Evolutionary conservation across 64 coral and sea anemone genomes (phyloP), one percentile per base, ranked within the genome.

Genomic region (Acropora yongei): DNA sequence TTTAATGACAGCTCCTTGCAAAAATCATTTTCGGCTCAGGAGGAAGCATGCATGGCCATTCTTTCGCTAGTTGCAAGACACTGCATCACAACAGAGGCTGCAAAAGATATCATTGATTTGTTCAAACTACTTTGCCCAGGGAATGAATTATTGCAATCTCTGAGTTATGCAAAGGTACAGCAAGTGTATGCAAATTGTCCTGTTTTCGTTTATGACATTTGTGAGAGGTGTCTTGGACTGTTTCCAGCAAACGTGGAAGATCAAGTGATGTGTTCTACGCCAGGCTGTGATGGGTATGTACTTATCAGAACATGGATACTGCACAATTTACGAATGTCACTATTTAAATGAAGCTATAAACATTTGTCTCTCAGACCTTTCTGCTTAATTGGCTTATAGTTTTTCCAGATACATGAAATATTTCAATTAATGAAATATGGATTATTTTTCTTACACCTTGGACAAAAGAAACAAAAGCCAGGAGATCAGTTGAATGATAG

Each of bases 11-110:
- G 43, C 44, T 46, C 42, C 40, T 44, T 14, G 11, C 41, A 7
- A 44, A 17, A 12, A 13, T 16, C 41, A 44, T 78, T 78, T 48
- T 67, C 88, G 14, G 75, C 74, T 41, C 88, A 68, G 41, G 88
- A 90, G 41, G 47, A 49, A 80, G 76, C 60, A 18, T 80, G 88
- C 76, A 90, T 80, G 88, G 41, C 88, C 20, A 49, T 90, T 80
- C 44, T 90, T 14, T 57, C 88, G 6, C 80, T 58, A 46, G 57
- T 90, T 44, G 51, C 88, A 65, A 90, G 88, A 71, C 76, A 90
- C 57, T 80, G 88, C n/a, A 79, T 90, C 51, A 90, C 88, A 12
- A 63, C 73, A n/a, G 88, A 90, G 66, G 88, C 88, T 45, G 88
- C 88, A 30, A 90, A 90, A 71, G 88, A 90, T 74, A 65, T 79